These are phyloP conservation scores for Chesias legatella DNA, from an alignment of 2,888 invertebrate genomes.

Conservation along the genomic window DNA sequence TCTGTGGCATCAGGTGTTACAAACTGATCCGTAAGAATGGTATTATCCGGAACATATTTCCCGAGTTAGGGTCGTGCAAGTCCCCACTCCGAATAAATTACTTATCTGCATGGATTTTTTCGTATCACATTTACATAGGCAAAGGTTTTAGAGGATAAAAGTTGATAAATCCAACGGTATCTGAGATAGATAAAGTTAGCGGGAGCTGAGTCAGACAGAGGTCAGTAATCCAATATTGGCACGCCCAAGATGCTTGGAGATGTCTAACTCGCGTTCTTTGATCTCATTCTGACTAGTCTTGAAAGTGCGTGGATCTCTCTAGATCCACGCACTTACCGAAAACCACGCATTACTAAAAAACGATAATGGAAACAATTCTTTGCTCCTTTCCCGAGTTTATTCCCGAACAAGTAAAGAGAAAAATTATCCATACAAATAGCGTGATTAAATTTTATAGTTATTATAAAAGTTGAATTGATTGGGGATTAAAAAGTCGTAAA, in stretches of 20 bases:
- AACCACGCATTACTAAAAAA: too few species aligned
- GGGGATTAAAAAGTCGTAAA: slow-evolving; percentile 39
- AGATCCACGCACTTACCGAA: too few species aligned
- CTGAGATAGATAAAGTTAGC: slow-evolving; percentile 21
- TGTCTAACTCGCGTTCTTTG: not conserved
- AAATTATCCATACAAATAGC: slow-evolving; percentile 27
- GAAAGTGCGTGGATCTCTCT: too few species aligned
- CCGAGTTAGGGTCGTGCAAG: slow-evolving; percentile 55
- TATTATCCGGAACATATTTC: slow-evolving; percentile 72
- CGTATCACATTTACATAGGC: slow-evolving; percentile 43
- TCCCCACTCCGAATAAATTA: slow-evolving; percentile 72
- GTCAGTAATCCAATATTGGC: slow-evolving; percentile 24
- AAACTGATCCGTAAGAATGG: slow-evolving; percentile 66
- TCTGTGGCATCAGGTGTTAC: slow-evolving; percentile 69
- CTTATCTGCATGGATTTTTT: slow-evolving; percentile 49
- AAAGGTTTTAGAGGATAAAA: slow-evolving; percentile 31
- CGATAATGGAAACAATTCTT: too few species aligned
- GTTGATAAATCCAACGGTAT: slow-evolving; percentile 19
- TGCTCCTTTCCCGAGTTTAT: slow-evolving; percentile 10
- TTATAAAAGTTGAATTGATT: slow-evolving; percentile 35
- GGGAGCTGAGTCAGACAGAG: slow-evolving; percentile 22
- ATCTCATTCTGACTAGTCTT: too few species aligned
- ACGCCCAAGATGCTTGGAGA: slow-evolving; percentile 15
- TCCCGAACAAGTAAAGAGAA: slow-evolving; percentile 20
- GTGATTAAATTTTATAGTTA: slow-evolving; percentile 27